Evolutionary conservation across 1,140 invertebrate species (phyloP), one percentile per base, ranked within the genome.

Genomic region (Campoletis sonorensis): DNA sequence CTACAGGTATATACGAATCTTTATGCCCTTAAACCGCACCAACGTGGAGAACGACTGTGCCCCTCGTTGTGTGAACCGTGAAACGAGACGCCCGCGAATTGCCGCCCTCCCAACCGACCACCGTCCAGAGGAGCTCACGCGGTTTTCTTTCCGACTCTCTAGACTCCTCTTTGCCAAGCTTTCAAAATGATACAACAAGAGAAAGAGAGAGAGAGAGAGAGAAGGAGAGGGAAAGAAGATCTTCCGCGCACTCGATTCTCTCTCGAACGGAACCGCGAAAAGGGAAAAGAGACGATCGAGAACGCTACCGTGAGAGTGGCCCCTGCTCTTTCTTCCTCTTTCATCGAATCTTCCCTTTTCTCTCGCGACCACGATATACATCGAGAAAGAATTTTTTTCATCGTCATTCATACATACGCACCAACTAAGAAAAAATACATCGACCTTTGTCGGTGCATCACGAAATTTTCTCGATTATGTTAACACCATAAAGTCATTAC

Each of bases 81-180:
- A 78, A 78, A 78, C 76, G 76, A 78, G 76, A 78, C 76, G 76
- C 76, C 76, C 76, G 76, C 76, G 76, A 78, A 78, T 64, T 67
- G 76, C 76, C 76, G 58, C 58, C 76, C 76, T 45, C 27, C 45
- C n/a, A 64, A 23, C 54, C 45, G 45, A 37, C 51, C 73, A 37
- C 54, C 54, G 37, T 61, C 54, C 23, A 54, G 40, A 58, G 45
- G 45, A 33, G 40, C 21, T 21, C 51, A 15, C 83, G 78, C 83
- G 79, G 80, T 83, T 79, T 82, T 85, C 81, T 80, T 80, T 82
- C 82, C 76, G 82, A 71, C 79, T 71, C 79, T 71, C 71, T 79
- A 75, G 77, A 76, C 81, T 73, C 26, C 67, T 70, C 81, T 80
- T 72, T 75, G 79, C 71, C 80, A 81, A 79, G 67, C 81, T 78